Evolutionary conservation across 2,113 vertebrate species (phyloP), one percentile per base, ranked within the genome.

Genomic region (Ptychochromis oligacanthus): DNA sequence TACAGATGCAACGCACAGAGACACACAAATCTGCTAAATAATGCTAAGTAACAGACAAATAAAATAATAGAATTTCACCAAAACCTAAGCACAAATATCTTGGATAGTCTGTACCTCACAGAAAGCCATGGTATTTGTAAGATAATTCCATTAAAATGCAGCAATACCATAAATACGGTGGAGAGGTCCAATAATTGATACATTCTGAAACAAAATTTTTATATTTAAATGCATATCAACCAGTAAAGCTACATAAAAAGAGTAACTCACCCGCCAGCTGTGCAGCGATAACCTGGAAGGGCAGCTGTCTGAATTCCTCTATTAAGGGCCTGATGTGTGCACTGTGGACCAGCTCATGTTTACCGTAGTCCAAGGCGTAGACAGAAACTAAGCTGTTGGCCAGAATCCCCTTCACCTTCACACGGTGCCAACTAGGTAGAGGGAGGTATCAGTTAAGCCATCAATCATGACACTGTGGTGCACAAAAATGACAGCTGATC

Each of bases 321-420:
- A 94, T 90, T 6, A 99, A 94, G 1, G 97, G 97, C 76, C 93
- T 96, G 9, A 99, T 93, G 74, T 96, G 94, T 3, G 90, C 89
- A 31, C 89, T 79, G 81, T 83, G 95, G 74, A 99, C 94, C 61
- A 99, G 91, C 59, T 99, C 97, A 1, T 97, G 96, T 86, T 96
- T 97, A 38, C 98, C 98, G 0, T 98, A 96, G 91, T 99, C 98
- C 90, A 98, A 89, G 88, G 97, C 96, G 7, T 99, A 99, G 3
- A 98, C 96, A 0, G 97, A 98, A 17, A 97, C 95, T 88, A 97
- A 87, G 0, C 97, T 97, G 4, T 97, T 98, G 64, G 95, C 88
- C 60, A 98, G 93, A 85, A 97, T 88, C 54, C 96, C 96, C 94
- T 97, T 99, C 82, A 98, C 94, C 85, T 98, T 86, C 57, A 98